These are phyloP conservation scores for Thaumetopoea pityocampa DNA, from an alignment of 1,140 invertebrate genomes.

Conservation along the genomic window DNA sequence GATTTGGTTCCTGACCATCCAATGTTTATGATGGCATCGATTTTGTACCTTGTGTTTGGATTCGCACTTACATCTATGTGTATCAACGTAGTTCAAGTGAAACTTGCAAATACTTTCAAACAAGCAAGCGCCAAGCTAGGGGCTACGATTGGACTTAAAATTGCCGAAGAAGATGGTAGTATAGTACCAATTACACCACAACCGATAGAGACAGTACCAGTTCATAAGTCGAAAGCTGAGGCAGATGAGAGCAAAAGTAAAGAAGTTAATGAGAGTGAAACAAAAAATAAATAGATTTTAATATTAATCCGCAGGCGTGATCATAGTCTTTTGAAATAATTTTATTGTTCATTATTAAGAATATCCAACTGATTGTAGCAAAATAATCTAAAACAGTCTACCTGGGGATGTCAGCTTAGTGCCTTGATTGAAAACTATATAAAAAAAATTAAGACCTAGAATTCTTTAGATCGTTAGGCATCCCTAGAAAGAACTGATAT, in stretches of 20 bases:
- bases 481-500: too few species aligned
- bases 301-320: conserved; percentile 4
- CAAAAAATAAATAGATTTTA: conserved; percentile 47
- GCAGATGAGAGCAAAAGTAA: conserved; percentile 38
- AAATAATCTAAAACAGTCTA: too few species aligned
- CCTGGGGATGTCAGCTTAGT: too few species aligned
- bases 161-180: conserved; percentile 81
- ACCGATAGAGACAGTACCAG: conserved; percentile 56
- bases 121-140: conserved; percentile 90
- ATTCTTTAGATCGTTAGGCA: too few species aligned
- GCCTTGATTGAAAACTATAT: too few species aligned
- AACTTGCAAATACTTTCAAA: conserved; percentile 88
- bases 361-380: too few species aligned
- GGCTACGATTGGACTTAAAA: conserved; percentile 87
- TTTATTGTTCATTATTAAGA: too few species aligned
- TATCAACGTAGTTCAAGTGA: conserved; percentile 96
- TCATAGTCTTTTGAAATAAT: too few species aligned
- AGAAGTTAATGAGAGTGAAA: conserved; percentile 36
- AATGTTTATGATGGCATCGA: conserved; percentile 94
- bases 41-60: conserved; percentile 95
- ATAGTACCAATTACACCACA: conserved; percentile 62
- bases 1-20: conserved; percentile 93
- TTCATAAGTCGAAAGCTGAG: conserved; percentile 53
- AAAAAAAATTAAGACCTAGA: too few species aligned
- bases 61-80: conserved; percentile 97